Conservation (phyloP, 2,797 vertebrate species). For the Fistularia commersonii region DNA sequence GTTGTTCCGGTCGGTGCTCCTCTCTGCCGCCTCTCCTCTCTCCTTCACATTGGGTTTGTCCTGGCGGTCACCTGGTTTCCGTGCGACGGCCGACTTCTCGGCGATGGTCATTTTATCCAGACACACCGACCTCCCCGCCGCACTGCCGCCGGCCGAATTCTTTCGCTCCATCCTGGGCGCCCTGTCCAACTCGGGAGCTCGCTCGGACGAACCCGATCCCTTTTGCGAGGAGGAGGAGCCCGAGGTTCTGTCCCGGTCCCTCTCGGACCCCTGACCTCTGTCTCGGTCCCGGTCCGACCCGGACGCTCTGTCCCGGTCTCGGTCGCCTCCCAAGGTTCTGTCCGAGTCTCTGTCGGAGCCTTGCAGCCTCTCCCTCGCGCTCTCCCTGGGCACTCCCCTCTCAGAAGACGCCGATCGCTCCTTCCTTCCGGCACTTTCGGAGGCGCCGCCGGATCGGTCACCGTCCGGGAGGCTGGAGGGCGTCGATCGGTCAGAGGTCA, state of each 20-base stretch:
- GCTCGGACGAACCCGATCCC: conserved; percentile 1
- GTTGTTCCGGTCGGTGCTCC: too few species aligned
- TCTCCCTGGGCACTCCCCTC: conserved; percentile 42
- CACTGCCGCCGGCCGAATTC: conserved; percentile 26
- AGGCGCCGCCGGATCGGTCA: conserved; percentile 32
- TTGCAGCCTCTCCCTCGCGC: conserved; percentile 43
- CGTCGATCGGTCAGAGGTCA: conserved; percentile 31
- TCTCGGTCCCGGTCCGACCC: conserved; percentile 48
- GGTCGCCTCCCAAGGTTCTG: conserved; percentile 32
- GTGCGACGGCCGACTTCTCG: conserved; percentile 54
- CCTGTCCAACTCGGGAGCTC: conserved; percentile 29
- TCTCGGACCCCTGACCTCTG: conserved; percentile 44
- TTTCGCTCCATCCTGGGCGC: conserved; percentile 36
- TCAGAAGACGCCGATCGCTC: conserved; percentile 52
- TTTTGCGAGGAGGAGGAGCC: conserved; percentile 34
- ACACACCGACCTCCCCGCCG: conserved; percentile 56
- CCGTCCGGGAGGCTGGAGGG: conserved; percentile 22
- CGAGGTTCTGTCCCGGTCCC: conserved; percentile 36
- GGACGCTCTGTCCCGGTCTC: conserved; percentile 38
- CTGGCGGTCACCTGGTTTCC: conserved; percentile 33
- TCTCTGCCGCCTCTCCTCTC: too few species aligned
- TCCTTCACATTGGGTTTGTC: conserved; percentile 56
- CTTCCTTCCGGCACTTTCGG: conserved; percentile 65
- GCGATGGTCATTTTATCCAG: conserved; percentile 69
- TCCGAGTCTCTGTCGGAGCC: conserved; percentile 49